Percentiles rank a stretch among this genome's conserved stretches.
These are phyloP conservation scores for Atlantisia rogersi DNA, from an alignment of 2,113 vertebrate genomes.

Conservation along the genomic window DNA sequence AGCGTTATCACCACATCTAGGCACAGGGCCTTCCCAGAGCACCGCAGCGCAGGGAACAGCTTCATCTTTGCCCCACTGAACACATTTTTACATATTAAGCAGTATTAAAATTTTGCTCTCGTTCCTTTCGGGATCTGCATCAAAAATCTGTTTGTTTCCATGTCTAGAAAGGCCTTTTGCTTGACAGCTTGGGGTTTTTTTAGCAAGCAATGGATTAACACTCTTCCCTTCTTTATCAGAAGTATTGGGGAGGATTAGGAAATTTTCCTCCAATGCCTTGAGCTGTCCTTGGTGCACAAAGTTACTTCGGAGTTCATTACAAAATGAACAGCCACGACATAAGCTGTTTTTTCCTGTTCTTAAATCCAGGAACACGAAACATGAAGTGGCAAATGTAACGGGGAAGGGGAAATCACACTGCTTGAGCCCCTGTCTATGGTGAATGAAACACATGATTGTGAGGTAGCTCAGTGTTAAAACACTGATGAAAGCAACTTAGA, in stretches of 20 bases:
- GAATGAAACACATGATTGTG: background rate
- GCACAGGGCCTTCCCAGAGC: background rate
- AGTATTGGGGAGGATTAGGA: background rate
- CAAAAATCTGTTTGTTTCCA: background rate
- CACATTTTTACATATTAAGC: background rate
- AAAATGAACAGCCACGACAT: background rate
- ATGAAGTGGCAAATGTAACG: background rate
- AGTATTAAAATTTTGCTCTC: background rate
- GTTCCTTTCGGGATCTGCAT: background rate
- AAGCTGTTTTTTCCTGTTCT: background rate
- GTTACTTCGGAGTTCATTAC: background rate
- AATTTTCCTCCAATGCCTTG: background rate
- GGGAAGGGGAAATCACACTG: background rate
- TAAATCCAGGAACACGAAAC: background rate
- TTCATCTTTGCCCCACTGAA: background rate
- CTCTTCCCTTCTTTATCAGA: background rate
- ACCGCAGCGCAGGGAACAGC: background rate
- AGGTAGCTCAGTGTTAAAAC: background rate
- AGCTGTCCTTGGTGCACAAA: background rate
- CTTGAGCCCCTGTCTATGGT: background rate
- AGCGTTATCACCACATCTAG: background rate
- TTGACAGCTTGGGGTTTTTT: background rate
- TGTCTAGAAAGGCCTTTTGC: background rate
- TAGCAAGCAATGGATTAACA: background rate
- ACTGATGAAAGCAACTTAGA: background rate